These are phyloP conservation scores for Hypomesus transpacificus DNA, from an alignment of 2,113 vertebrate species.

Conservation along the genomic window DNA sequence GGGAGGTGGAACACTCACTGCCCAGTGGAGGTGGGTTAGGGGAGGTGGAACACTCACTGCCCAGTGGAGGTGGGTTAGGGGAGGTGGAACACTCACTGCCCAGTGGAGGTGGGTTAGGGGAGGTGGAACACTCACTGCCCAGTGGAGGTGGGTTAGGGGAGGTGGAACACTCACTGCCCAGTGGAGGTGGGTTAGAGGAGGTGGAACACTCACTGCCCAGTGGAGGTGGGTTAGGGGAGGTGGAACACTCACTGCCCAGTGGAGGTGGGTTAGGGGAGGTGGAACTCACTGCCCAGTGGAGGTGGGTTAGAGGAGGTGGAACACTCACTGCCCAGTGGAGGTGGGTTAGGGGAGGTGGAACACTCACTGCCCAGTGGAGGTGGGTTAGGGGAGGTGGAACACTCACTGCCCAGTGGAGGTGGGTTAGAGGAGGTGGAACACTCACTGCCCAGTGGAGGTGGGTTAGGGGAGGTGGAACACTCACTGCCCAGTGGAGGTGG, in stretches of 20 bases:
- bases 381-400: slow-evolving; percentile 36
- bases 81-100: slow-evolving; percentile 86
- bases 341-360: slow-evolving; percentile 35
- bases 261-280: not conserved
- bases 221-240: not conserved
- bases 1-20: slow-evolving; percentile 83
- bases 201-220: slow-evolving; percentile 85
- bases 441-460: slow-evolving; percentile 79
- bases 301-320: not conserved
- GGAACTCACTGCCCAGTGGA: slow-evolving; percentile 81
- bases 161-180: slow-evolving; percentile 86
- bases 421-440: slow-evolving; percentile 39
- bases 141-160: not conserved
- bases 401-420: slow-evolving; percentile 80
- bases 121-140: slow-evolving; percentile 86
- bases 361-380: slow-evolving; percentile 81
- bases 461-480: slow-evolving; percentile 56
- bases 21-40: slow-evolving; percentile 30
- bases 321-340: slow-evolving; percentile 84
- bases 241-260: slow-evolving; percentile 84
- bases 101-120: not conserved
- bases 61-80: not conserved
- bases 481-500: slow-evolving; percentile 76
- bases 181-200: not conserved
- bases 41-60: slow-evolving; percentile 86